Evolutionary conservation across 2,113 vertebrate species (phyloP).

Genomic region (Emydura subglobosa): DNA sequence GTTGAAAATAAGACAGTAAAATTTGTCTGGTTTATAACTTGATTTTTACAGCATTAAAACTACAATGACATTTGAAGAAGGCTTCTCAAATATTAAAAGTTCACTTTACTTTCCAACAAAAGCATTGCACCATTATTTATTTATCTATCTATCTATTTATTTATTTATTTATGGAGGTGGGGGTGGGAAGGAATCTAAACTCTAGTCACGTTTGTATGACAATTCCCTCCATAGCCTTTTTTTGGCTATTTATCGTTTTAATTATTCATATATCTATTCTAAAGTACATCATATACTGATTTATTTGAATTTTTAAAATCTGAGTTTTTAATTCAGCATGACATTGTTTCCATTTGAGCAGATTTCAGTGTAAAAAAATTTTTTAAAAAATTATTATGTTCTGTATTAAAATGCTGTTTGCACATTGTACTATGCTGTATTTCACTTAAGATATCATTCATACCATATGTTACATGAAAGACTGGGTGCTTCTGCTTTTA

Average conservation of each 20-base stretch:
- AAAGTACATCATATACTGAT: constrained; percentile 65
- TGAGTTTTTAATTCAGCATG: constrained; percentile 79
- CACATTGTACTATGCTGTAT: constrained; percentile 80
- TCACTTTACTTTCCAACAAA: constrained; percentile 72
- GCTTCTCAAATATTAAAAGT: constrained; percentile 71
- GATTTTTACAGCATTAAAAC: constrained; percentile 78
- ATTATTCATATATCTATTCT: constrained; percentile 68
- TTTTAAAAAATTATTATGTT: constrained; percentile 69
- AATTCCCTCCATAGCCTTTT: constrained; percentile 49
- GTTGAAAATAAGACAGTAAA: constrained; percentile 74
- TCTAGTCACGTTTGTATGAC: constrained; percentile 61
- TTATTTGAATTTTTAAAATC: constrained; percentile 73
- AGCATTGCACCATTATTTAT: constrained; percentile 66
- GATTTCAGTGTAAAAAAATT: constrained; percentile 76
- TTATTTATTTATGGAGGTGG: not conserved
- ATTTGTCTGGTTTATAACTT: constrained; percentile 75
- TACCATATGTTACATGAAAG: constrained; percentile 81
- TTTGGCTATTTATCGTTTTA: constrained; percentile 65
- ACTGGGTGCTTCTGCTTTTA: constrained; percentile 90
- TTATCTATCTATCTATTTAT: not conserved
- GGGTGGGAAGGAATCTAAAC: constrained; percentile 56
- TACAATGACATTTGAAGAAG: constrained; percentile 69
- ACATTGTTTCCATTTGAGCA: constrained; percentile 76
- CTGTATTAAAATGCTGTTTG: constrained; percentile 81
- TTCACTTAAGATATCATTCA: constrained; percentile 81